Conservation (phyloP, 2,888 invertebrate genomes). For the Bellardia pandia region DNA sequence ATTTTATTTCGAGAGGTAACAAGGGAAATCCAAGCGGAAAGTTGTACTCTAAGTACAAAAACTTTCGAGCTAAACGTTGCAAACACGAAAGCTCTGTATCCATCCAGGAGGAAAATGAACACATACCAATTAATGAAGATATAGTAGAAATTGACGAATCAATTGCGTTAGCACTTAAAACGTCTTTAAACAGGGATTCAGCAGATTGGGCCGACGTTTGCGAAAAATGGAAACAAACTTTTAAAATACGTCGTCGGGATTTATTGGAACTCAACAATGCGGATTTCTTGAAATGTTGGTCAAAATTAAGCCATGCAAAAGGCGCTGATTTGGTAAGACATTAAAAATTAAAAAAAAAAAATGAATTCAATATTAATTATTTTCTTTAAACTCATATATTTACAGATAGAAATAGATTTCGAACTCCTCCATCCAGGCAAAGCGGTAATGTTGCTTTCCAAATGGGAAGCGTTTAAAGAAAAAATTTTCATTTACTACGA, state of each 20-base stretch:
- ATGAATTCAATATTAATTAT: not conserved
- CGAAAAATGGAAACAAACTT: conserved; percentile 25
- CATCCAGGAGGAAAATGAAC: not conserved
- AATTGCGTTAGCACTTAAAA: no score
- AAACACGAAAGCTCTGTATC: not conserved
- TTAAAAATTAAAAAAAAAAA: not conserved
- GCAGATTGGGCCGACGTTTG: conserved; percentile 16
- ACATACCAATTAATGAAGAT: not conserved
- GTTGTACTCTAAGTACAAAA: conserved; percentile 27
- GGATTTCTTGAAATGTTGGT: conserved; percentile 24
- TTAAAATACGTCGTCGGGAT: conserved; percentile 30
- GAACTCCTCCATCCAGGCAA: not conserved
- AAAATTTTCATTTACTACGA: not conserved
- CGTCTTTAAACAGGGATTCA: not conserved
- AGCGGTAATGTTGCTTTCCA: not conserved
- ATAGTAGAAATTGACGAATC: no score
- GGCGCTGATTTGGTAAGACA: conserved; percentile 10
- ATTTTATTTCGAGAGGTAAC: conserved; percentile 11
- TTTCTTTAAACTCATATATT: not conserved
- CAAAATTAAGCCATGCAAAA: conserved; percentile 31
- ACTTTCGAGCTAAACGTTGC: conserved; percentile 10
- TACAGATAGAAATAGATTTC: not conserved
- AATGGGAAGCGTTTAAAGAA: not conserved
- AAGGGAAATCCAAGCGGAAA: conserved; percentile 25
- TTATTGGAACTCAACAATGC: not conserved